phyloP scores from a whole-genome alignment of 2,888 invertebrate genomes.

The Toxonevra muliebris region DNA sequence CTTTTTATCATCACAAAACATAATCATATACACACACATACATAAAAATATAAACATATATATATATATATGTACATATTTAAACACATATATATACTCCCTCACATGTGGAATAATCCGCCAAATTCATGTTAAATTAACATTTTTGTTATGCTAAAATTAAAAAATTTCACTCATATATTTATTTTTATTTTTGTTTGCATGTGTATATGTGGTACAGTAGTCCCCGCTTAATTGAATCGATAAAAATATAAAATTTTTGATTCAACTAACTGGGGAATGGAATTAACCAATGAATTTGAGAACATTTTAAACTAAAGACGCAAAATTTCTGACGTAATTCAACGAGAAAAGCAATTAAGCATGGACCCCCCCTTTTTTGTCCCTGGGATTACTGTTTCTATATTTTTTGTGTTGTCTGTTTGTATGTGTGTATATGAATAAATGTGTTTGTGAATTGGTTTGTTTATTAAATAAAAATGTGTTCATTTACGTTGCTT shows the following conservation, averaged over 20 bases:
- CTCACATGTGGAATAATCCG: constrained; percentile 3
- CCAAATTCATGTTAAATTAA: constrained; percentile 22
- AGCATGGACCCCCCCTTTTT: too few relatives aligned
- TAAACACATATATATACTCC: not conserved
- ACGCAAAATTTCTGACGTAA: too few relatives aligned
- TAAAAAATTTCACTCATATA: constrained; percentile 9
- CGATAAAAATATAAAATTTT: too few relatives aligned
- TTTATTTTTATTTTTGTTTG: not conserved
- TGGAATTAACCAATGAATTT: too few relatives aligned
- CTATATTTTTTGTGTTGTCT: too few relatives aligned
- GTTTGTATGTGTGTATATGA: too few relatives aligned
- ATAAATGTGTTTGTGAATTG: not conserved
- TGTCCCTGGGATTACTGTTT: too few relatives aligned
- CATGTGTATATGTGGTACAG: not conserved
- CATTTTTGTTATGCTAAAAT: constrained; percentile 10
- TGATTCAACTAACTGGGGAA: too few relatives aligned
- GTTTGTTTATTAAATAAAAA: constrained; percentile 8
- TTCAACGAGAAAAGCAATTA: too few relatives aligned
- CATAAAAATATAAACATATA: not conserved
- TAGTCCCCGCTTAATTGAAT: not conserved
- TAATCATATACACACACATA: not conserved
- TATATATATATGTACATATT: not conserved
- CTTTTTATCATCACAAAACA: not conserved
- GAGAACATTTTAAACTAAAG: too few relatives aligned
- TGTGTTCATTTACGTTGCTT: constrained; percentile 5